A percentile compares a stretch with the other conserved stretches of the same genome.
These are phyloP conservation scores for Leptopterna dolabrata DNA, from an alignment of 2,888 invertebrate species.

Conservation along the genomic window DNA sequence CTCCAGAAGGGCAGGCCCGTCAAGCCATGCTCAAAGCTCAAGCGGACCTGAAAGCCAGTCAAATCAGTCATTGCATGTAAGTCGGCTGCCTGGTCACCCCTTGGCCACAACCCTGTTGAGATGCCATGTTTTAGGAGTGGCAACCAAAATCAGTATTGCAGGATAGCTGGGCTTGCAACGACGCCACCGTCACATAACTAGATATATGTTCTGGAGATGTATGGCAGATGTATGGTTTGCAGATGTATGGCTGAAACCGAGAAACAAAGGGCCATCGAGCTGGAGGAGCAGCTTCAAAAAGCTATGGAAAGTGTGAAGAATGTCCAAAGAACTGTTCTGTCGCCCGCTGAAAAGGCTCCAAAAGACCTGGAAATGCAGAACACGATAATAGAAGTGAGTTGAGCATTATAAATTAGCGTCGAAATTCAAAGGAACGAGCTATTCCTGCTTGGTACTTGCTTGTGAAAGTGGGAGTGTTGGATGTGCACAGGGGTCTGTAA, in stretches of 20 bases:
- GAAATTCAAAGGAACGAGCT: not conserved
- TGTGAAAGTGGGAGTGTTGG: too few species aligned
- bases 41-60: slow-evolving; percentile 49
- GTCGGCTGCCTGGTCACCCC: too few species aligned
- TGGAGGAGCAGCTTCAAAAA: slow-evolving; percentile 53
- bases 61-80: slow-evolving; percentile 58
- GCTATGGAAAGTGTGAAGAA: slow-evolving; percentile 55
- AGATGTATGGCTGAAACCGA: slow-evolving; percentile 56
- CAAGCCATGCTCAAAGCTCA: slow-evolving; percentile 51
- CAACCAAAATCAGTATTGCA: too few species aligned
- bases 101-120: too few species aligned
- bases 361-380: slow-evolving; percentile 43
- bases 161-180: too few species aligned
- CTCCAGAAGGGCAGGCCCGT: slow-evolving; percentile 44
- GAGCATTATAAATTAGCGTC: not conserved
- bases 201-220: too few species aligned
- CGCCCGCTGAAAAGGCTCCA: not conserved
- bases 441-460: too few species aligned
- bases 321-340: slow-evolving; percentile 55
- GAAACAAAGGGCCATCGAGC: slow-evolving; percentile 31
- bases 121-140: too few species aligned
- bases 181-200: too few species aligned
- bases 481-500: too few species aligned
- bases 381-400: slow-evolving; percentile 35
- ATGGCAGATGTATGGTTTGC: too few species aligned